Evolutionary conservation across 1,140 invertebrate species (phyloP).

Genomic region (Bicyclus anynana): DNA sequence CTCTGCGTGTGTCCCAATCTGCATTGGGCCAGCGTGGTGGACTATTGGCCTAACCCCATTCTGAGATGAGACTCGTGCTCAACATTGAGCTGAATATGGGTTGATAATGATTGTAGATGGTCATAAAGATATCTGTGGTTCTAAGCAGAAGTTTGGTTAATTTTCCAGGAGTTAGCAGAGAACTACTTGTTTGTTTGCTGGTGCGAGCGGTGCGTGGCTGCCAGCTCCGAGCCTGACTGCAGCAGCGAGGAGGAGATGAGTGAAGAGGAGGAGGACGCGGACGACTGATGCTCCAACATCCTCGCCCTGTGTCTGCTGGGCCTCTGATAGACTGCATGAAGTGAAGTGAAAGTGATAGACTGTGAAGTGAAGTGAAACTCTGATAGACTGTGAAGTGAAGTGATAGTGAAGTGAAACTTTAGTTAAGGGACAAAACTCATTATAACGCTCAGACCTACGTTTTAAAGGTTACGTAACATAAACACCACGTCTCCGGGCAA

Average conservation of each 20-base stretch:
- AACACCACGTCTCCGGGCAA: too few species aligned
- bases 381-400: background rate
- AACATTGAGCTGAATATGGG: too few species aligned
- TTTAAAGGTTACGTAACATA: too few species aligned
- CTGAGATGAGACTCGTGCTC: too few species aligned
- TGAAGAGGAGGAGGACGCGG: slow-evolving; percentile 75
- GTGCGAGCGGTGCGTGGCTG: slow-evolving; percentile 87
- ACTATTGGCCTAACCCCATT: too few species aligned
- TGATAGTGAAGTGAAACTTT: background rate
- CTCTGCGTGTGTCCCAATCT: too few species aligned
- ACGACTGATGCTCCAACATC: slow-evolving; percentile 76
- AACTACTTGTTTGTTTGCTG: slow-evolving; percentile 93
- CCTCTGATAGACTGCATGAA: slow-evolving; percentile 33
- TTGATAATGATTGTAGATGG: too few species aligned
- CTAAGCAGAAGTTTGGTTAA: background rate
- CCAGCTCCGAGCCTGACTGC: slow-evolving; percentile 87
- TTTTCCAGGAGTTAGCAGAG: slow-evolving; percentile 80
- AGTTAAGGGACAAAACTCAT: background rate
- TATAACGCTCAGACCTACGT: too few species aligned
- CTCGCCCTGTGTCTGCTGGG: slow-evolving; percentile 71
- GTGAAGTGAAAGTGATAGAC: slow-evolving; percentile 9
- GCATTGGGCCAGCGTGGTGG: too few species aligned
- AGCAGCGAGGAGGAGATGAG: slow-evolving; percentile 86
- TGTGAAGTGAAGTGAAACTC: too few species aligned
- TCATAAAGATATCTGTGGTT: too few species aligned